Base-by-base conservation (phyloP, 2,797 vertebrate species). In the Urophycis tenuis region DNA sequence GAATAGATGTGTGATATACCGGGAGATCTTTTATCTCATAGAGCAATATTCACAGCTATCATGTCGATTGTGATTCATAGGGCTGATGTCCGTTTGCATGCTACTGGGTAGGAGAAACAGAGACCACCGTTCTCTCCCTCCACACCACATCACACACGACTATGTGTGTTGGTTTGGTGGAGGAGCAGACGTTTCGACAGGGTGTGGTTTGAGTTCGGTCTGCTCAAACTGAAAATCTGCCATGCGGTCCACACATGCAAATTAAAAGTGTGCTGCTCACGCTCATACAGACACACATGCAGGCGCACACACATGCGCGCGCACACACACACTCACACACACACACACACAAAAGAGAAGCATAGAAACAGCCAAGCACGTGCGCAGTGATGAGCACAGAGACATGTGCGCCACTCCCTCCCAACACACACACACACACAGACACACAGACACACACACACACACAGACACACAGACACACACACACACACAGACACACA, bases 381-480 rank as follows among this genome's bases (percentile, higher is more conserved):
- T 25, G 35, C 6, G 45, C 71, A 19, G 74, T 80, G 78, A 76
- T 76, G 86, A 82, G 84, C 78, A 77, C 64, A 77, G 67, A 80
- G 81, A 81, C 67, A 74, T 76, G 73, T 75, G 74, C 3, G 72
- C 84, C 80, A 78, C 82, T 85, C 87, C 83, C 84, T 72, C 0
- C 49, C 49, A 12, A 6, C 81, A 67, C 60, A 33, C 77, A 79
- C 82, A 87, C 83, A 87, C 88, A 88, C 84, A 89, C 60, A 33
- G 76, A 80, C 82, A 88, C 83, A 87, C 89, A 88, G 83, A 7
- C 81, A 67, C 60, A 33, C 77, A 80, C 81, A 88, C 83, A 87
- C 89, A 88, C 84, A 89, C 45, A 7, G 80, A 67, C 60, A 33
- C 77, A 80, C 81, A 88, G 83, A 87, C 89, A 88, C 84, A 88